phyloP scores from a whole-genome alignment of 1,140 invertebrate species.

The Calosoma granatense region DNA sequence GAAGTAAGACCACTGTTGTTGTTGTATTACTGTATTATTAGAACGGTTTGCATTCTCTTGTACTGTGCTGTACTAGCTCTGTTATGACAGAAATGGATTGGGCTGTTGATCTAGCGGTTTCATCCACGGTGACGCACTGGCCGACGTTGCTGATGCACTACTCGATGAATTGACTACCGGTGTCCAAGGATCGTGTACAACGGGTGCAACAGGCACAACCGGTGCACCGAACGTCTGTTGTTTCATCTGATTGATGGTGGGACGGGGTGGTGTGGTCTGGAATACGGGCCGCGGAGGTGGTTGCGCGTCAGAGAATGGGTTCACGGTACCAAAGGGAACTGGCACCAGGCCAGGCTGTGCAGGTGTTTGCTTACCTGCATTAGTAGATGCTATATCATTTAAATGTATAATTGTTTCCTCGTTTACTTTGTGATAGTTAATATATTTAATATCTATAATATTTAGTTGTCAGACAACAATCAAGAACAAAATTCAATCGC shows the following conservation, averaged over 20 bases:
- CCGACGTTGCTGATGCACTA: slow-evolving; percentile 20
- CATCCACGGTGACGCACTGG: slow-evolving; percentile 10
- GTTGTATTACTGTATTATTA: neutral
- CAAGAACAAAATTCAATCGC: too few relatives aligned
- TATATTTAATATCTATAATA: neutral
- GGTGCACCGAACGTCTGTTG: slow-evolving; percentile 33
- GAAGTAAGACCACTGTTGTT: neutral
- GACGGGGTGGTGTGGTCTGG: slow-evolving; percentile 31
- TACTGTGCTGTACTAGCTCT: neutral
- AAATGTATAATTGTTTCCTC: neutral
- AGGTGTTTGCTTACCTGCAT: slow-evolving; percentile 23
- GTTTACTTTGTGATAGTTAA: too few relatives aligned
- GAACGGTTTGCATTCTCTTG: neutral
- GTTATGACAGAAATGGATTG: slow-evolving; percentile 14
- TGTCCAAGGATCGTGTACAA: slow-evolving; percentile 34
- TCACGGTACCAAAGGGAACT: slow-evolving; percentile 25
- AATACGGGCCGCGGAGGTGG: slow-evolving; percentile 25
- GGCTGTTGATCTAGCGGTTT: slow-evolving; percentile 14
- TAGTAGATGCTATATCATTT: too few relatives aligned
- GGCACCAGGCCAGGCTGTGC: slow-evolving; percentile 23
- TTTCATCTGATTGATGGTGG: slow-evolving; percentile 45
- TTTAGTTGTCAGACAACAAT: neutral
- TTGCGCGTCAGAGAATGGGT: slow-evolving; percentile 37
- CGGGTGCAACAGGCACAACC: slow-evolving; percentile 24
- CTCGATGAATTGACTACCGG: slow-evolving; percentile 27